Base-by-base conservation (phyloP, 2,888 invertebrate species). In the Pasiphila rectangulata region DNA sequence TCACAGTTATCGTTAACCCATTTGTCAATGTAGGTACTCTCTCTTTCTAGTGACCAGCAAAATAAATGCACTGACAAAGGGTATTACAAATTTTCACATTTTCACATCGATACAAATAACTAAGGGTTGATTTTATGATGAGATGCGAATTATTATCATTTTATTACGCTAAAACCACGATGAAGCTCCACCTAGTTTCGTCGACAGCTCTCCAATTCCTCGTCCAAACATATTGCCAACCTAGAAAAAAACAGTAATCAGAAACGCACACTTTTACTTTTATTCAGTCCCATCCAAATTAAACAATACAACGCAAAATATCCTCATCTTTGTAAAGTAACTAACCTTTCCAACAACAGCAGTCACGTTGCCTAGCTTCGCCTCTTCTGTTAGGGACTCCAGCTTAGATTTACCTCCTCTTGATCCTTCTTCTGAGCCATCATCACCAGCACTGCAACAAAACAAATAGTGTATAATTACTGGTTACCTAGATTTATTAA, bases 211-310 rank as follows among this genome's bases (percentile, higher is more conserved):
- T 59, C 96, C 96, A 67, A 97, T 94, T 61, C 96, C 95, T 75
- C 96, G 95, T 40, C 96, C 96, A 67, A 96, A 94, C 79, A 96
- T 94, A 84, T 95, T 96, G 64, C 96, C 96, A 69, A 97, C 94
- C 85, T 95, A 91, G 19, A 70, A 71, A 61, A 61, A n/a, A 39
- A 4, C 4, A 5, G 15, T 16, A 1, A 16, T 15, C n/a, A 40
- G 37, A 19, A 13, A 25, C n/a, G n/a, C n/a, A n/a, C n/a, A n/a
- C n/a, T n/a, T n/a, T n/a, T n/a, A n/a, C n/a, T n/a, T n/a, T n/a
- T n/a, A n/a, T n/a, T n/a, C n/a, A n/a, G n/a, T n/a, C n/a, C n/a
- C n/a, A n/a, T n/a, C n/a, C n/a, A n/a, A n/a, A n/a, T n/a, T n/a
- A n/a, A n/a, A n/a, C n/a, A n/a, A n/a, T n/a, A n/a, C n/a, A n/a